Evolutionary conservation across 2,797 vertebrate genomes (phyloP).

Genomic region (Poecilia velifera): DNA sequence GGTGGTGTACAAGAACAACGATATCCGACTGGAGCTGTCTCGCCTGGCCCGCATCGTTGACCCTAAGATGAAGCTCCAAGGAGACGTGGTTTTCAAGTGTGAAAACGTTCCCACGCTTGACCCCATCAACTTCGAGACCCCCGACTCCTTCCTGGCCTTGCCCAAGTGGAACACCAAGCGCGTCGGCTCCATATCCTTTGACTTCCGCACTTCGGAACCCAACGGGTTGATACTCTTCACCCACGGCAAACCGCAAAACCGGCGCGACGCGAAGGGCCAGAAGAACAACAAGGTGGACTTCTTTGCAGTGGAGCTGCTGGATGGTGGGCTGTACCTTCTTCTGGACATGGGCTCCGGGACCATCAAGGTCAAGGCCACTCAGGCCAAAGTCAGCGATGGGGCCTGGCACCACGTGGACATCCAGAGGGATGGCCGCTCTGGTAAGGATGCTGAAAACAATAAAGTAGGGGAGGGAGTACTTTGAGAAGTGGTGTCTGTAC

Average conservation of each 20-base stretch:
- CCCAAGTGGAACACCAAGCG: constrained; percentile 99
- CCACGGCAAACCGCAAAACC: constrained; percentile 93
- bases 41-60: constrained; percentile 95
- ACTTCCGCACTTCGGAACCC: constrained; percentile 96
- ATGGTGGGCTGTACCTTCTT: constrained; percentile 93
- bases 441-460: constrained; percentile 68
- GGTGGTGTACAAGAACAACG: constrained; percentile 99
- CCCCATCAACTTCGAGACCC: constrained; percentile 96
- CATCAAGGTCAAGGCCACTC: constrained; percentile 96
- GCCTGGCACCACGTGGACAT: constrained; percentile 99
- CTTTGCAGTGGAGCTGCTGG: constrained; percentile 95
- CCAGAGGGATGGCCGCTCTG: constrained; percentile 95
- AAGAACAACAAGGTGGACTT: constrained; percentile 99
- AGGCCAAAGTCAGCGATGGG: constrained; percentile 95
- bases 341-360: constrained; percentile 98
- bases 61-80: constrained; percentile 99
- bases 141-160: constrained; percentile 93
- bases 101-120: constrained; percentile 97
- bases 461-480: too few species aligned
- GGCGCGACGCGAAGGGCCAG: constrained; percentile 90
- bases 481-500: background rate
- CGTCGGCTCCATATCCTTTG: constrained; percentile 97
- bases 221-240: constrained; percentile 97
- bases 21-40: constrained; percentile 96
- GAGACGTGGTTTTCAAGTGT: constrained; percentile 95